Evolutionary conservation across 2,113 vertebrate genomes (phyloP).

Genomic region (Tursiops truncatus): DNA sequence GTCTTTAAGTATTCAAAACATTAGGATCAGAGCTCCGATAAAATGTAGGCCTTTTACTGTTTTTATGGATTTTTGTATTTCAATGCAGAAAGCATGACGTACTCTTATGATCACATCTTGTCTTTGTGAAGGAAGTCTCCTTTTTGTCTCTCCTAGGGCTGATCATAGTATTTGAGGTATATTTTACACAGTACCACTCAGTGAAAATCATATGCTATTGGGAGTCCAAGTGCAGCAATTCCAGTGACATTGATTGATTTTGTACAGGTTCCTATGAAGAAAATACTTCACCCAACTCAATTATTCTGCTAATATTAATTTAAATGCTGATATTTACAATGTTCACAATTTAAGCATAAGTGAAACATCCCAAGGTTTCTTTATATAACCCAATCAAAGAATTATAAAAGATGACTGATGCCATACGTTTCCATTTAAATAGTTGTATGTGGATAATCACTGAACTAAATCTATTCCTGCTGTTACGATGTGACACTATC

Average conservation of each 20-base stretch:
- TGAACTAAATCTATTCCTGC: slow-evolving; percentile 72
- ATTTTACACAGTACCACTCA: slow-evolving; percentile 23
- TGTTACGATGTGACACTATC: slow-evolving; percentile 73
- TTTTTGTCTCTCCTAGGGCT: neutral
- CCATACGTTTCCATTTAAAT: slow-evolving; percentile 75
- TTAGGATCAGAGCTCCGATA: neutral
- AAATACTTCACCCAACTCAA: slow-evolving; percentile 65
- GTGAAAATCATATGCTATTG: slow-evolving; percentile 24
- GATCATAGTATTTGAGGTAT: slow-evolving; percentile 1
- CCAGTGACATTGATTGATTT: slow-evolving; percentile 61
- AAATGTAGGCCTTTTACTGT: neutral
- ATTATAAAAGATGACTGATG: slow-evolving; percentile 75
- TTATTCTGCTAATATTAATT: slow-evolving; percentile 72
- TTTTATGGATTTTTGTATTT: slow-evolving; percentile 21
- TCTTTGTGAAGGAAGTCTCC: neutral
- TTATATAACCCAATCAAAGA: slow-evolving; percentile 49
- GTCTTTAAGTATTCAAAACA: slow-evolving; percentile 27
- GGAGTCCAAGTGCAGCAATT: slow-evolving; percentile 21
- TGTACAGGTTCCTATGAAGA: slow-evolving; percentile 57
- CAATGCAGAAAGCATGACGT: neutral
- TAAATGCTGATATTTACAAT: slow-evolving; percentile 67
- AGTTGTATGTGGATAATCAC: slow-evolving; percentile 75
- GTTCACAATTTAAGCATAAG: slow-evolving; percentile 73
- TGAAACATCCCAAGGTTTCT: slow-evolving; percentile 59
- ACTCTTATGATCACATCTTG: neutral